phyloP scores from a whole-genome alignment of 2,113 vertebrate genomes.

The Kryptolebias marmoratus region DNA sequence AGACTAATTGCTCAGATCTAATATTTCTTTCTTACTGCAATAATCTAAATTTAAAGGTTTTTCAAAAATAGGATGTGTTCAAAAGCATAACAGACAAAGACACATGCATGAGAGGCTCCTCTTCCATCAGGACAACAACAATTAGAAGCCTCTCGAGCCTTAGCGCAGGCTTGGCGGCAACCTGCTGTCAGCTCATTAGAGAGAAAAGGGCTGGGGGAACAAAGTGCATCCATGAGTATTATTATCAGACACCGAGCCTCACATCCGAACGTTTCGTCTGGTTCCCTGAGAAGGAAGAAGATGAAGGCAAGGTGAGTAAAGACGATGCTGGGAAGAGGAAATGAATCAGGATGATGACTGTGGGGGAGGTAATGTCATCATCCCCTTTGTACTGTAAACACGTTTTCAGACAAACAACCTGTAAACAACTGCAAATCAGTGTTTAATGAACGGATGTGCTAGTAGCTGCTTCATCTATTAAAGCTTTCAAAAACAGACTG shows the following conservation, averaged over 20 bases:
- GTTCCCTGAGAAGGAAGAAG: background rate
- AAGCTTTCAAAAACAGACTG: background rate
- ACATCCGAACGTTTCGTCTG: background rate
- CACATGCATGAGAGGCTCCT: constrained; percentile 12
- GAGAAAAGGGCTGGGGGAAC: constrained; percentile 20
- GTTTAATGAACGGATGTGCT: background rate
- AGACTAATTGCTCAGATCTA: background rate
- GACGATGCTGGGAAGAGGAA: constrained; percentile 33
- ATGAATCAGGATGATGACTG: constrained; percentile 34
- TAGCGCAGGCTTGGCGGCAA: background rate
- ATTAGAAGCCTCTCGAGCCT: constrained; percentile 7
- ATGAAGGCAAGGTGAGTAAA: background rate
- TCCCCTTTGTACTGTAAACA: constrained; percentile 8
- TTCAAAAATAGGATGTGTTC: background rate
- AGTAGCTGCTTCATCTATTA: background rate
- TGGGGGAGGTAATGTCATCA: constrained; percentile 45
- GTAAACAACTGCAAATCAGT: background rate
- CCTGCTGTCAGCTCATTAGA: constrained; percentile 44
- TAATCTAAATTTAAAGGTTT: background rate
- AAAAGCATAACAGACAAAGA: constrained; percentile 21
- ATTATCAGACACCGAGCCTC: background rate
- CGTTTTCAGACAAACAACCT: background rate
- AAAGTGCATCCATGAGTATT: background rate
- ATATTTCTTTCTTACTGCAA: background rate
- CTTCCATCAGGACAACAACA: constrained; percentile 13